A percentile compares a stretch with the other conserved stretches of the same genome.
These are phyloP conservation scores for Dissostichus mawsoni DNA, from an alignment of 2,113 vertebrate species.

Conservation along the genomic window DNA sequence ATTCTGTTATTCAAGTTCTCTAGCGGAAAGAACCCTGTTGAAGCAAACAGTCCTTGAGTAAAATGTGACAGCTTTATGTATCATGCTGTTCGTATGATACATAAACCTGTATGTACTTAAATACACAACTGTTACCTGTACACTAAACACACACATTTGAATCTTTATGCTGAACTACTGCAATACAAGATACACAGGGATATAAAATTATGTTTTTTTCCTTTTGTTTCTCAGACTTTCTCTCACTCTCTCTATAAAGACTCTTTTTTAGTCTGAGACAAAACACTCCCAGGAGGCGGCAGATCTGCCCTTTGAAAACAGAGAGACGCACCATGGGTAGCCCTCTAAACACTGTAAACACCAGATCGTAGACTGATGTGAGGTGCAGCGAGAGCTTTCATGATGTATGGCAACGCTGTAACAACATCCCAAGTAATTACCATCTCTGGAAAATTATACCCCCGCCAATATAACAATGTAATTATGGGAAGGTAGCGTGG, in stretches of 20 bases:
- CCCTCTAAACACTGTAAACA: slow-evolving; percentile 47
- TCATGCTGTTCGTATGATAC: not conserved
- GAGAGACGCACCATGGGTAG: slow-evolving; percentile 37
- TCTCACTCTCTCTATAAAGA: slow-evolving; percentile 18
- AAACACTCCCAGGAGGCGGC: slow-evolving; percentile 39
- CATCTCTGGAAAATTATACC: slow-evolving; percentile 54
- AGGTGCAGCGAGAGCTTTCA: slow-evolving; percentile 18
- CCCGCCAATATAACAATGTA: slow-evolving; percentile 60
- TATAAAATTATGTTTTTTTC: not conserved
- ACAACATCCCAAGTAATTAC: slow-evolving; percentile 55
- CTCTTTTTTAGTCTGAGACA: slow-evolving; percentile 33
- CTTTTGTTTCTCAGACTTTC: not conserved
- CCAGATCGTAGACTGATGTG: slow-evolving; percentile 16
- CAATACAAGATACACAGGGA: not conserved
- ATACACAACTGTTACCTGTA: too few relatives aligned
- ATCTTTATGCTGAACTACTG: not conserved
- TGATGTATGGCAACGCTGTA: slow-evolving; percentile 39
- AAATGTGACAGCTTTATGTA: not conserved
- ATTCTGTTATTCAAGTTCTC: too few relatives aligned
- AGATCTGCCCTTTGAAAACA: slow-evolving; percentile 52
- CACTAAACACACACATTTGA: not conserved
- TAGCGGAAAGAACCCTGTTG: too few relatives aligned
- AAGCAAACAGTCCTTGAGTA: too few relatives aligned
- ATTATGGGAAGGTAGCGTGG: slow-evolving; percentile 57
- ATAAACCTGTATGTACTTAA: too few relatives aligned